phyloP scores from a whole-genome alignment of 2,888 invertebrate species.

The Hetaerina titia region DNA sequence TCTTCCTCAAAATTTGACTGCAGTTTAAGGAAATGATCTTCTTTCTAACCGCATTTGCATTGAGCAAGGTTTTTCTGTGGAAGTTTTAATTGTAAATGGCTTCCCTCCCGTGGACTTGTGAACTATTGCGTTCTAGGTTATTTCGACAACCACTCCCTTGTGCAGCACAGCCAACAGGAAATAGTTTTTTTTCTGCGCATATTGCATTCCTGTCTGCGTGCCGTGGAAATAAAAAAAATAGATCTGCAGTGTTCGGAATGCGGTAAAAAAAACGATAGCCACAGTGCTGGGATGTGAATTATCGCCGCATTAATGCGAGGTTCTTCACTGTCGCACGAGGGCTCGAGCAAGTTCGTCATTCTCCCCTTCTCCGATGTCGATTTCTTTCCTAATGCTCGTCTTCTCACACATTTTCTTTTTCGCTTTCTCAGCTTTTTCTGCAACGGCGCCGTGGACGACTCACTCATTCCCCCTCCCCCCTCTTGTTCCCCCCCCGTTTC shows the following conservation, averaged over 20 bases:
- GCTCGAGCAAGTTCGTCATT: not conserved
- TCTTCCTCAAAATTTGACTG: too few relatives aligned
- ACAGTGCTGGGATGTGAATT: conserved; percentile 24
- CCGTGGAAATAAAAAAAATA: not conserved
- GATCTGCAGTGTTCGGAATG: not conserved
- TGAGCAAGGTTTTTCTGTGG: not conserved
- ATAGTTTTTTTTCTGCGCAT: conserved; percentile 53
- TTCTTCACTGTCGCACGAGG: not conserved
- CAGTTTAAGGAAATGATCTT: too few relatives aligned
- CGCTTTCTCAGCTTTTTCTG: conserved; percentile 42
- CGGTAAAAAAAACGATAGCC: not conserved
- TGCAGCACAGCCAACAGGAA: conserved; percentile 25
- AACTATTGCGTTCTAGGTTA: not conserved
- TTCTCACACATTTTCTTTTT: conserved; percentile 46
- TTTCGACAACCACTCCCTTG: conserved; percentile 27
- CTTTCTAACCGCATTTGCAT: not conserved
- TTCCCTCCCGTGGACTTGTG: not conserved
- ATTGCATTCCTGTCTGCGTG: conserved; percentile 61
- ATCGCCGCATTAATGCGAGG: conserved; percentile 33
- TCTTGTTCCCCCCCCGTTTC: not conserved
- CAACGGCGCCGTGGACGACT: not conserved
- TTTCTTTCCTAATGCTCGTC: conserved; percentile 38
- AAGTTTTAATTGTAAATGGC: not conserved
- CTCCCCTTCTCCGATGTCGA: not conserved
- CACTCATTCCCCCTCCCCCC: not conserved